These are phyloP conservation scores for Corythornis vintsioides DNA, from an alignment of 2,113 vertebrate genomes.

Conservation along the genomic window DNA sequence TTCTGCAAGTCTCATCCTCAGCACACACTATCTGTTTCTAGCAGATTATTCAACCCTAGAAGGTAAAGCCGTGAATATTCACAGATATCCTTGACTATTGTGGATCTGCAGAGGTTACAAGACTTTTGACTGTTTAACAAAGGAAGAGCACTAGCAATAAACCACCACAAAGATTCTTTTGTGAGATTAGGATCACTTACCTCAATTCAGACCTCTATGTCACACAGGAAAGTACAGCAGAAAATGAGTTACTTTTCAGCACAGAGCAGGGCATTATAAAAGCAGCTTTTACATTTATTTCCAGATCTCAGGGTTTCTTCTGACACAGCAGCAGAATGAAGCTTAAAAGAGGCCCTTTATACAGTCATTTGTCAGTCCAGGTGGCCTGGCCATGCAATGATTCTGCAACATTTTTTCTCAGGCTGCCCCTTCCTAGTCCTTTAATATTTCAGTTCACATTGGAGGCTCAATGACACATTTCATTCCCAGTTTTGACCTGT, in stretches of 20 bases:
- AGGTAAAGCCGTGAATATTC: not conserved
- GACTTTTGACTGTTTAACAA: slow-evolving; percentile 8
- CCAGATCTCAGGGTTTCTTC: slow-evolving; percentile 43
- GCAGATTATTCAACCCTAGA: not conserved
- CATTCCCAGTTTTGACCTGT: not conserved
- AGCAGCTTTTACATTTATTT: slow-evolving; percentile 58
- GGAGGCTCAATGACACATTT: not conserved
- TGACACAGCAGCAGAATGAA: slow-evolving; percentile 35
- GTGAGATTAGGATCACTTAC: slow-evolving; percentile 60
- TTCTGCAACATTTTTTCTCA: slow-evolving; percentile 10
- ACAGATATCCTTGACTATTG: not conserved
- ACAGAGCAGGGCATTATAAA: slow-evolving; percentile 42
- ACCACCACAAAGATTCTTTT: slow-evolving; percentile 25
- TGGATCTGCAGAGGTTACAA: not conserved
- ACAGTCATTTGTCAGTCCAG: slow-evolving; percentile 39
- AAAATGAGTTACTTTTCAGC: slow-evolving; percentile 40
- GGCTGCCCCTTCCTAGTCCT: slow-evolving; percentile 43
- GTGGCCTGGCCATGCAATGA: slow-evolving; percentile 15
- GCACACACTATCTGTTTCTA: not conserved
- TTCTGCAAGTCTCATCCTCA: not conserved
- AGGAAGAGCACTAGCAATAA: slow-evolving; percentile 13
- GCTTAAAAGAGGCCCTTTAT: slow-evolving; percentile 42
- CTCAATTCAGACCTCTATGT: not conserved
- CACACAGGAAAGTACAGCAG: slow-evolving; percentile 24
- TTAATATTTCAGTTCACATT: slow-evolving; percentile 44